Conservation (phyloP, 1,140 invertebrate genomes). For the Grapholita molesta region DNA sequence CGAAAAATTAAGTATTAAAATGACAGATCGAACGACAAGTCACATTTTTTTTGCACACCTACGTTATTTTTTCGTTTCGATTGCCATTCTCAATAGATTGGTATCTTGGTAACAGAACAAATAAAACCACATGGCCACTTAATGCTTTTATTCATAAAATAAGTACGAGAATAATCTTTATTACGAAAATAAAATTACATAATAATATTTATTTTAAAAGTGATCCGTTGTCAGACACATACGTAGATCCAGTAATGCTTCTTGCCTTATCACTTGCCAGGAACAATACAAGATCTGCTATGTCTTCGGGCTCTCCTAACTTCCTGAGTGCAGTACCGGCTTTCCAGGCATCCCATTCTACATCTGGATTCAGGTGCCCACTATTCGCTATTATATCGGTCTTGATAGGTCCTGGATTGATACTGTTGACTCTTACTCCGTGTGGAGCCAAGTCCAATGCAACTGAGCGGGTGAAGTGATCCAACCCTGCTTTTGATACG, state of each 20-base stretch:
- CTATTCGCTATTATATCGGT: slow-evolving; percentile 87
- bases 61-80: too few species aligned
- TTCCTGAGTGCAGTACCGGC: slow-evolving; percentile 80
- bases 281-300: slow-evolving; percentile 87
- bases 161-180: too few species aligned
- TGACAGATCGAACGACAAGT: too few species aligned
- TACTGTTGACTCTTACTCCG: slow-evolving; percentile 88
- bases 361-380: slow-evolving; percentile 79
- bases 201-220: slow-evolving; percentile 13
- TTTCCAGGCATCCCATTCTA: slow-evolving; percentile 29
- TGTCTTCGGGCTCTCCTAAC: slow-evolving; percentile 83
- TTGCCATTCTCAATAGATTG: too few species aligned
- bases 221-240: slow-evolving; percentile 57
- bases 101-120: too few species aligned
- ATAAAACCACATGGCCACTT: too few species aligned
- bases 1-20: too few species aligned
- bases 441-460: slow-evolving; percentile 87
- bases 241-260: slow-evolving; percentile 86
- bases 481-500: slow-evolving; percentile 43
- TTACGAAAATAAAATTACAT: too few species aligned
- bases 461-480: slow-evolving; percentile 77
- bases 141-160: too few species aligned
- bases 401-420: slow-evolving; percentile 87
- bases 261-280: slow-evolving; percentile 87
- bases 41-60: too few species aligned